Base-by-base conservation (phyloP, 1,140 invertebrate genomes). In the Cataglyphis hispanica region DNA sequence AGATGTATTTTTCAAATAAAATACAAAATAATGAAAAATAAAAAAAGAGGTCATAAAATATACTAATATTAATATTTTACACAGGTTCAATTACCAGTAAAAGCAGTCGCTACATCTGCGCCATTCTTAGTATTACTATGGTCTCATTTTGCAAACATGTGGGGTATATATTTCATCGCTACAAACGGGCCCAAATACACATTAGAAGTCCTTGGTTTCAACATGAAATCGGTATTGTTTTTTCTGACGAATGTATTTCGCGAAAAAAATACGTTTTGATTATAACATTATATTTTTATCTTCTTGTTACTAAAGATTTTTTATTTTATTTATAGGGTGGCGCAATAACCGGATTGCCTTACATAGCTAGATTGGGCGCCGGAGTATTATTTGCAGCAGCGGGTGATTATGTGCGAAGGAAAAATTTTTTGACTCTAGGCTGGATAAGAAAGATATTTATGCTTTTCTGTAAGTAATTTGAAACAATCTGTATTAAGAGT, bases 121-220 rank as follows among this genome's bases (percentile, higher is more conserved):
- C 97, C 97, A 40, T 97, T 97, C 91, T 95, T 97, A 93, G 96
- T 96, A 0, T 93, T 97, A 84, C 86, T 96, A 6, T 93, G 97
- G 84, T 93, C 97, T n/a, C 97, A 98, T 87, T 97, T 97, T 89
- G 97, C 97, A 37, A 97, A 97, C 87, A 95, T 97, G 91, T 98
- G 97, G 97, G 97, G 97, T 6, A 94, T 99, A 87, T 97, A 97
- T 87, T 97, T 98, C 87, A 97, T 99, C 87, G 96, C 99, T 85
- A 98, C 97, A 0, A 97, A 97, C 69, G 97, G 98, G 6, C 98
- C 98, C 0, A 98, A 98, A 77, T 99, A 98, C 93, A 96, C 99
- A 87, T 97, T 97, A 50, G 96, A 97, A 92, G 97, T 98, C 13
- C 95, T 99, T 16, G 97, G 98, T 76, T 98, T 98, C 88, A 96